Evolutionary conservation across 92 coral and sea anemone species (phyloP), one percentile per base, ranked within the genome.

Genomic region (Palythoa grandiflora): DNA sequence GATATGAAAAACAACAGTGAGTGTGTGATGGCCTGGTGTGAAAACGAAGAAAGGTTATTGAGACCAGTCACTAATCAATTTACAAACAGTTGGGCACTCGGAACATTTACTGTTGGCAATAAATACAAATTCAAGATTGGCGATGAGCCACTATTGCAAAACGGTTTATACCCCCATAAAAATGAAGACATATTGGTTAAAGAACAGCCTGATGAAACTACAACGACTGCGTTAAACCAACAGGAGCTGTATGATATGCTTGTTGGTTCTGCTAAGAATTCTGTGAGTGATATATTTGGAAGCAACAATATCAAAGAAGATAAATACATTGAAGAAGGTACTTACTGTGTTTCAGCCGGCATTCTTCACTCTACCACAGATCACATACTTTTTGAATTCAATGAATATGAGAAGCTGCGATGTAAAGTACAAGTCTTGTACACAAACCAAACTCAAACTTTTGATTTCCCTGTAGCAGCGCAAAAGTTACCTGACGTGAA

Each of bases 21-120:
- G 28, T 73, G 77, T 73, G 21, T 73, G 21, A 28, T 73, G 54
- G 4, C 51, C n/a, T 73, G 77, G 77, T 38, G 77, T 73, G 53
- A 73, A 73, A 47, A 4, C 1, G 52, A 39, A 35, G 3, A 73
- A 9, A 39, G 20, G 53, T 47, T 73, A 4, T 2, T 73, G 1
- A 73, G 77, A 73, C 77, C 77, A 39, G 77, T 73, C 54, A 73
- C 77, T 2, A 73, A 40, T n/a, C 38, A 38, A 5, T 3, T 2
- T 2, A 13, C 54, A 38, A 73, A 73, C 54, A 73, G 77, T 9
- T 73, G 77, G 77, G 2, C 38, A 8, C 1, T 14, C 11, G 77
- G 54, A 73, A 73, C 19, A 17, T 73, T 73, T 15, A 36, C 17
- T 5, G 77, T 73, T 73, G 77, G 77, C 1, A 38, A 73, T 2